Percentiles rank a stretch among this genome's conserved stretches.
Evolutionary conservation across 2,888 invertebrate species (phyloP).

Genomic region (Gastracanthus pulcherrimus): DNA sequence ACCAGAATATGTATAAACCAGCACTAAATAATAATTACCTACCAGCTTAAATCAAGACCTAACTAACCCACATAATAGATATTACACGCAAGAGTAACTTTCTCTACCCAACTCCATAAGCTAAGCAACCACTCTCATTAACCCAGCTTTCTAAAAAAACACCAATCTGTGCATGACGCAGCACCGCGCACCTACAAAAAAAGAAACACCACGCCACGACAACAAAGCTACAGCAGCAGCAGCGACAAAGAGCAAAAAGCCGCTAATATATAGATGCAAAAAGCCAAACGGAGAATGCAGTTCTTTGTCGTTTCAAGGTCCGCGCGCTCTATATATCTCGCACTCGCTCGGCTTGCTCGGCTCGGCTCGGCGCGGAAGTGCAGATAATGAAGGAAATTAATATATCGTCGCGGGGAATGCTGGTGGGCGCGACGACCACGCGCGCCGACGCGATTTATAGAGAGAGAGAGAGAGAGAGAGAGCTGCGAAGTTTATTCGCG

Average conservation of each 20-base stretch:
- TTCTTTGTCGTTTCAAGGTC: constrained; percentile 38
- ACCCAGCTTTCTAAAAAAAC: no score
- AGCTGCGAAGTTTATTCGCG: neutral
- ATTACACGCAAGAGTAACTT: no score
- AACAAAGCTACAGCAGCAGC: neutral
- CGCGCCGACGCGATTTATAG: neutral
- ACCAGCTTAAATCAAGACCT: no score
- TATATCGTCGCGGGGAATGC: constrained; percentile 14
- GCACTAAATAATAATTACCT: no score
- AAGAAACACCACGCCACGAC: no score
- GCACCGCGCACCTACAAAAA: no score
- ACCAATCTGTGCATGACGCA: no score
- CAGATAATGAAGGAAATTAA: constrained; percentile 49
- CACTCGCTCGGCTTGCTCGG: neutral
- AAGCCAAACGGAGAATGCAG: constrained; percentile 52
- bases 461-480: no score
- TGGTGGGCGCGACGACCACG: neutral
- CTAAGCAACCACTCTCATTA: no score
- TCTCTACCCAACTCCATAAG: no score
- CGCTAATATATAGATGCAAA: constrained; percentile 19
- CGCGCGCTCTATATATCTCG: constrained; percentile 1
- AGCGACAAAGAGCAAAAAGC: neutral
- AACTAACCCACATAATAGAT: no score
- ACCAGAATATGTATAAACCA: no score
- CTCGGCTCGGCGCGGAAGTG: constrained; percentile 38